These are phyloP conservation scores for Maccullochella peelii DNA, from an alignment of 2,113 vertebrate genomes.

Conservation along the genomic window DNA sequence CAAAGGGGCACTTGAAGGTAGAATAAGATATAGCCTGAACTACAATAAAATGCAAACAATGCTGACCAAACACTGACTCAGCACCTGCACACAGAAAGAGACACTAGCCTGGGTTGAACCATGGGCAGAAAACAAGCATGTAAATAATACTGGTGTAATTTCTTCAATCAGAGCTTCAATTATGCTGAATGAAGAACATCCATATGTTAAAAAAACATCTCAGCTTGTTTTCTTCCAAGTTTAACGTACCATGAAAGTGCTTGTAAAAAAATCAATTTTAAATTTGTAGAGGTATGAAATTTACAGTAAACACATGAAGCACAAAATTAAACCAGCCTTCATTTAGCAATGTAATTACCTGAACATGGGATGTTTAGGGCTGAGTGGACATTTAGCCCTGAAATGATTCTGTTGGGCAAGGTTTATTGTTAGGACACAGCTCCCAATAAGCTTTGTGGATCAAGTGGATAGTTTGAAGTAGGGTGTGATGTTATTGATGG, in stretches of 20 bases:
- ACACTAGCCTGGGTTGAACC: background rate
- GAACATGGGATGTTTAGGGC: constrained; percentile 2
- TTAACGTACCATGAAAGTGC: constrained; percentile 25
- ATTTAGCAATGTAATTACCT: constrained; percentile 39
- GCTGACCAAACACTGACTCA: background rate
- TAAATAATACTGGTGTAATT: background rate
- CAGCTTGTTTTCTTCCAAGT: constrained; percentile 20
- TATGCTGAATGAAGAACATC: background rate
- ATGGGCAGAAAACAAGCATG: background rate
- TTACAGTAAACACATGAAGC: constrained; percentile 31
- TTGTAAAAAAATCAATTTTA: constrained; percentile 18
- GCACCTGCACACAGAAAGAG: background rate
- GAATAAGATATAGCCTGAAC: background rate
- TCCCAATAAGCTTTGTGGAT: background rate
- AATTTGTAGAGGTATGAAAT: constrained; percentile 31
- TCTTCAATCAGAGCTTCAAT: background rate
- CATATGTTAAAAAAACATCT: constrained; percentile 6
- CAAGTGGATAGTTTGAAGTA: background rate
- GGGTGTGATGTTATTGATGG: background rate
- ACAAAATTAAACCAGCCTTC: constrained; percentile 31
- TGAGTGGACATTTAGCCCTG: background rate
- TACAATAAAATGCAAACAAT: background rate
- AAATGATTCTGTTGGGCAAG: constrained; percentile 2
- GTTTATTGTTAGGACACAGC: constrained; percentile 14
- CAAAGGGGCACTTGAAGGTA: background rate